These are phyloP conservation scores for Sebastiscus albofasciatus DNA, from an alignment of 2,797 vertebrate genomes.

Conservation along the genomic window DNA sequence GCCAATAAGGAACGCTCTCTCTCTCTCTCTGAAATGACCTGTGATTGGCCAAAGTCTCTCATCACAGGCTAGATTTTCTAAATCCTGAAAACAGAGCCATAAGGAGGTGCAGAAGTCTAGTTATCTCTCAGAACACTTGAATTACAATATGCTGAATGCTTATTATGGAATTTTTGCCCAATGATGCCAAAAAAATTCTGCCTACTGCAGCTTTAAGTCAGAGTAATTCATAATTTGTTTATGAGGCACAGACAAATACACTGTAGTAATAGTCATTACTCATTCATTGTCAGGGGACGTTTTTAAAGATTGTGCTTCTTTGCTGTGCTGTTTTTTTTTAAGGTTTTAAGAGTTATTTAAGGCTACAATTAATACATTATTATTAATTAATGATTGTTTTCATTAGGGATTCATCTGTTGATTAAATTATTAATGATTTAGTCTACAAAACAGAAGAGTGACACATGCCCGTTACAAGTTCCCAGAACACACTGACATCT, in stretches of 20 bases:
- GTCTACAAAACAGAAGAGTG: neutral
- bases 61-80: too few species aligned
- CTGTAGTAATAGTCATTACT: slow-evolving; percentile 9
- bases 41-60: too few species aligned
- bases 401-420: neutral
- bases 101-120: too few species aligned
- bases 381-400: neutral
- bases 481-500: neutral
- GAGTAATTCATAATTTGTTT: slow-evolving; percentile 28
- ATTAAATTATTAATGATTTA: neutral
- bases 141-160: too few species aligned
- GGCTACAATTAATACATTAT: neutral
- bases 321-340: neutral
- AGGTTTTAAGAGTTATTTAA: neutral
- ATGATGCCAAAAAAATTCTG: too few species aligned
- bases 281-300: neutral
- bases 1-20: too few species aligned
- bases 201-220: neutral
- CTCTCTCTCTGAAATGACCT: too few species aligned
- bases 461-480: neutral
- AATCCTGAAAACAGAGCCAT: too few species aligned
- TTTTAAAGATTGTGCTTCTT: neutral
- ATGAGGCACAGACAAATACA: neutral
- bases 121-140: too few species aligned
- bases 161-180: too few species aligned